phyloP scores from a whole-genome alignment of 2,797 vertebrate species.

The Catostomus latipinnis region DNA sequence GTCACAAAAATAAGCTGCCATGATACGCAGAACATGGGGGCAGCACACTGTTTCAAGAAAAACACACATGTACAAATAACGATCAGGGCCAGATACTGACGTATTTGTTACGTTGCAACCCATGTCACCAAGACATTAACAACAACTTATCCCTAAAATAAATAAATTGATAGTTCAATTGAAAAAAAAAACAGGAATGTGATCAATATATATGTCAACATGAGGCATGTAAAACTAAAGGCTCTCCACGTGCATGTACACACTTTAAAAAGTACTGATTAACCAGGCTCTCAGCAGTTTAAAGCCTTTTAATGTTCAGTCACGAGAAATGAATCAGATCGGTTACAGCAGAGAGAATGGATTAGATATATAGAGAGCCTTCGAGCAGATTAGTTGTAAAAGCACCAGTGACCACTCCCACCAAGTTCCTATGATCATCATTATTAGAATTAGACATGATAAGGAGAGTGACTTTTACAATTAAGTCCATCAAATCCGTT shows the following conservation, averaged over 20 bases:
- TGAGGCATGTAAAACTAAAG: background rate
- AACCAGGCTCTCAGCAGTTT: constrained; percentile 69
- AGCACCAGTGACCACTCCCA: constrained; percentile 56
- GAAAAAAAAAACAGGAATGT: constrained; percentile 7
- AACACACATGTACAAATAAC: constrained; percentile 19
- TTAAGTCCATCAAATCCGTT: constrained; percentile 6
- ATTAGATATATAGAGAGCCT: constrained; percentile 66
- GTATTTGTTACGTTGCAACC: constrained; percentile 8
- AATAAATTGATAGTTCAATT: constrained; percentile 49
- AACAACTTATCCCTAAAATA: constrained; percentile 45
- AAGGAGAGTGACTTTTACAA: constrained; percentile 42
- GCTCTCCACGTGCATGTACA: constrained; percentile 29
- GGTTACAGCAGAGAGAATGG: constrained; percentile 74
- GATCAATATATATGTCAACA: constrained; percentile 42
- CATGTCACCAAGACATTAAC: constrained; percentile 56
- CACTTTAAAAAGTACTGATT: constrained; percentile 59
- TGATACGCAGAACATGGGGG: constrained; percentile 1
- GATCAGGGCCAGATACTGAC: constrained; percentile 46
- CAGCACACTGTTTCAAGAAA: constrained; percentile 56
- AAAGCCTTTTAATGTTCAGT: constrained; percentile 79
- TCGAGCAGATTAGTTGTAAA: constrained; percentile 69
- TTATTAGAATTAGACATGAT: constrained; percentile 36
- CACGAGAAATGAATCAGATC: constrained; percentile 73
- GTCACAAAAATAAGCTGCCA: constrained; percentile 43
- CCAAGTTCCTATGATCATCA: constrained; percentile 55